Percentiles rank a stretch among this genome's conserved stretches.
Conservation (phyloP, 2,888 invertebrate species). For the Augiades crinisus region DNA sequence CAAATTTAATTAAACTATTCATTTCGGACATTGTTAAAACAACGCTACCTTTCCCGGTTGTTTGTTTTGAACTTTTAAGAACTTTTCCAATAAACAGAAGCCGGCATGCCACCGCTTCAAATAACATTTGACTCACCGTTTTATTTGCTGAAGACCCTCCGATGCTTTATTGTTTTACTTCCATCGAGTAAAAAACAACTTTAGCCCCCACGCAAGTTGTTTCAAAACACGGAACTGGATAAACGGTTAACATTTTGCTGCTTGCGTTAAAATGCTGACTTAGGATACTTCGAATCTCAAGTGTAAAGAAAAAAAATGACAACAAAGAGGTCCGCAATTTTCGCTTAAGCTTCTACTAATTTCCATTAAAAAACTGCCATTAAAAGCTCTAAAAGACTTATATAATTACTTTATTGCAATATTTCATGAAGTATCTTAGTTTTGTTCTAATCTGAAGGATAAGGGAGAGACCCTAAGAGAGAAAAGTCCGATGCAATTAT, state of each 20-base stretch:
- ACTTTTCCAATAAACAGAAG: constrained; percentile 26
- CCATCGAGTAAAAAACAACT: not conserved
- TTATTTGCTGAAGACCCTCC: constrained; percentile 8
- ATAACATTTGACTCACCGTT: constrained; percentile 11
- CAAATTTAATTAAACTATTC: no score
- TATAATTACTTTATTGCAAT: constrained; percentile 52
- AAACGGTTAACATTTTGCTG: no score
- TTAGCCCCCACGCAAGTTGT: no score
- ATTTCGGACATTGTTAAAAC: constrained; percentile 8
- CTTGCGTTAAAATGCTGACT: no score
- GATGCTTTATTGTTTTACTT: constrained; percentile 14
- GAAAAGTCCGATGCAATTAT: no score
- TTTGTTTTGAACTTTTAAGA: constrained; percentile 22
- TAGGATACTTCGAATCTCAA: no score
- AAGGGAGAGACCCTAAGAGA: no score
- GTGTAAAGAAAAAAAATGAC: no score
- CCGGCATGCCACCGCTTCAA: constrained; percentile 18
- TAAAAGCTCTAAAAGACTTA: constrained; percentile 3
- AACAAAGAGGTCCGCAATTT: no score
- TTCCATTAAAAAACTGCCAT: not conserved
- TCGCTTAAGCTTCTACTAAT: no score
- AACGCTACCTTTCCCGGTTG: constrained; percentile 4
- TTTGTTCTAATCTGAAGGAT: no score
- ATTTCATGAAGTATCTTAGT: constrained; percentile 58
- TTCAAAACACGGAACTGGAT: no score